Evolutionary conservation across 2,797 vertebrate species (phyloP), one percentile per base, ranked within the genome.

Genomic region (Furcifer pardalis): DNA sequence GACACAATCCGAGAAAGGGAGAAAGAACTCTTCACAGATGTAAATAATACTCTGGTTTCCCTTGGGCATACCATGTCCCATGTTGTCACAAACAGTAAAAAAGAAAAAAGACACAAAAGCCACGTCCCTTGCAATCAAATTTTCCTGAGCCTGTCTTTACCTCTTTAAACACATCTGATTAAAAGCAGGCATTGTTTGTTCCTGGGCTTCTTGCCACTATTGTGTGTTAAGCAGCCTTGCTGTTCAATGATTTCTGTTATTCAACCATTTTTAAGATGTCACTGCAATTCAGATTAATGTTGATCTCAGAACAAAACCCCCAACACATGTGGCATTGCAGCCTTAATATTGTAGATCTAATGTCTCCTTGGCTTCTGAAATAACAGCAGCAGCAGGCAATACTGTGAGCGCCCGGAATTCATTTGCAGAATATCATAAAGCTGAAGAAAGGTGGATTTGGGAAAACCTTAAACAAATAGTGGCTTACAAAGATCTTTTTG

Each of bases 141-240:
- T 81, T 84, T 10, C 75, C 0, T 0, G 72, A 86, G 23, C 13
- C 21, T 79, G 69, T 5, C 84, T 85, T 89, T 89, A 85, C 72
- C 79, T 63, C 69, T 76, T 40, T 42, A 10, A 89, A 88, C 42
- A 82, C 10, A 77, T 56, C 32, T 35, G 78, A 90, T 35, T 89
- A 42, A 62, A 83, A 81, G 65, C 13, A 81, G 1, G 8, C 35
- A 87, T 86, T 92, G 89, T 91, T 94, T 89, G n/a, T 65, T 90
- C 37, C 4, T 91, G 89, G 91, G 90, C 90, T 42, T 77, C 84
- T 15, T 91, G 91, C 90, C 92, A 92, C 84, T 86, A 92, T 91
- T 94, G 89, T 93, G 83, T 85, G 89, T 56, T 83, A 82, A 86
- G 27, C 65, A 79, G 35, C 86, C 77, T 60, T 88, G 30, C 35